Evolutionary conservation across 2,888 invertebrate genomes (phyloP), one percentile per base, ranked within the genome.

Genomic region (Melanchra persicariae): DNA sequence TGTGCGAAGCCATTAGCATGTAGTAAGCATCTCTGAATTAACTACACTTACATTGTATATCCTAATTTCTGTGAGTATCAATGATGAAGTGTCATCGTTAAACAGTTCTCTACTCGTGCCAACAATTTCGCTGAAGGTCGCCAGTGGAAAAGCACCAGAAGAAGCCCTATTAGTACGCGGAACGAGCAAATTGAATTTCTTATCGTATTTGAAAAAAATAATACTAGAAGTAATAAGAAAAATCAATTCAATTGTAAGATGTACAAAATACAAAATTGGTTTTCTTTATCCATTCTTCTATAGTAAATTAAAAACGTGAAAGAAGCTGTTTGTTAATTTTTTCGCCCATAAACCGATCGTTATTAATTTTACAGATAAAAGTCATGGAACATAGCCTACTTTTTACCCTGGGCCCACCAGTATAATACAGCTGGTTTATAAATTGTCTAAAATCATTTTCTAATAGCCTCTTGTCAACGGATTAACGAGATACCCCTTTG

Each of bases 161-260:
- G 75, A 74, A 68, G 70, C 70, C 72, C 12, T 77, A 77, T 70
- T 65, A 77, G 74, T 63, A 72, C 65, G 58, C 68, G n/a, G 55
- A 61, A 60, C 68, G 30, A 12, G 26, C 55, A 71, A 72, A 71
- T 68, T 59, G 22, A 64, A 64, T 58, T 67, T 58, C 51, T 61
- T 76, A 51, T 81, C 58, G 49, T 58, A 54, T 37, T 61, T 24
- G 54, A 76, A 40, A 62, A 45, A 69, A n/a, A n/a, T n/a, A n/a
- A 40, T 40, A 58, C 26, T 58, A n/a, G n/a, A n/a, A n/a, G n/a
- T n/a, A n/a, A n/a, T 17, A 26, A 59, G 49, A 61, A 58, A 65
- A 60, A 37, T 59, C 15, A 55, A 74, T 79, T 62, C 5, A 45
- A 80, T 60, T 60, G 19, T 63, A 34, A 19, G n/a, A 26, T 37